Base-by-base conservation (phyloP, 2,113 vertebrate species). In the Ceyx cyanopectus region DNA sequence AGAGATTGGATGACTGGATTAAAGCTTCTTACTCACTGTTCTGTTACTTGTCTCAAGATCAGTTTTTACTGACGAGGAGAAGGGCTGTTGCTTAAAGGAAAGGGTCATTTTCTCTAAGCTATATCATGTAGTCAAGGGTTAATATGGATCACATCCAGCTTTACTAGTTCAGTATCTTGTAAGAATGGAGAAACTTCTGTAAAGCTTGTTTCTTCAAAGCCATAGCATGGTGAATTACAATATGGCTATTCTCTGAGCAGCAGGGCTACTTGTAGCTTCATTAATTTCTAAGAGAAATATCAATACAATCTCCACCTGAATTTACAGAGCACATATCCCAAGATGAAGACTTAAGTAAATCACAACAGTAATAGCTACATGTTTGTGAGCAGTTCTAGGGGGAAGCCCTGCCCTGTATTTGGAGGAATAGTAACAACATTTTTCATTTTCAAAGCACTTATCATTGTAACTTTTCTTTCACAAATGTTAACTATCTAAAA, bases 221-320 rank as follows among this genome's bases (percentile, higher is more conserved):
- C 4, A 1, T 3, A 75, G 73, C 58, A 68, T 0, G 0, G 16
- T 75, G 69, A 79, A 72, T 69, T 54, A 86, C 54, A 76, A 54
- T 37, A 86, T 2, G 9, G 63, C 32, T 62, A 6, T 56, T 62
- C 70, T 34, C 74, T 21, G 46, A 89, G 89, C 89, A 94, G 83
- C 90, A 89, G 74, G 58, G n/a, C 86, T 87, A 85, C 37, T 70
- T 13, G 45, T 12, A 41, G 58, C 48, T 81, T 76, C 90, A 82
- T 87, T 92, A 84, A 94, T 87, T 95, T 65, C 53, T 41, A 82
- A 67, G 67, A 57, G 90, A 92, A 94, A 80, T 60, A 83, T 58
- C n/a, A 6, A 54, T 85, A 95, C 90, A 87, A 89, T 73, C 51
- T 88, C 70, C 70, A 77, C 18, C 51, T 26, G 51, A 89, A 91